Evolutionary conservation across 2,113 vertebrate species (phyloP), one percentile per base, ranked within the genome.

Genomic region (Oryzias melastigma): DNA sequence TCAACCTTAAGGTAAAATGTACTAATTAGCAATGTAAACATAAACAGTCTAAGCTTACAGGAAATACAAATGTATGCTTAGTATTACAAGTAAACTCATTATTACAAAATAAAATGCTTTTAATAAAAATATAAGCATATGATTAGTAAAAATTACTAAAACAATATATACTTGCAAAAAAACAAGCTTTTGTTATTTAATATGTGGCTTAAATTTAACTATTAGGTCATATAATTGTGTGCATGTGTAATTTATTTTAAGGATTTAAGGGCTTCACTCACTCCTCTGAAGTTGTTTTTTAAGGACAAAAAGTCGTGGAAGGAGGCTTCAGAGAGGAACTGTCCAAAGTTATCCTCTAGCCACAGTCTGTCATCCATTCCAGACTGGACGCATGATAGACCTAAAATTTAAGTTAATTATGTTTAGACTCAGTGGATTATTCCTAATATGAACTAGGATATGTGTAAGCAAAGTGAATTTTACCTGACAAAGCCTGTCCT

Each of bases 241-340:
- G 10, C 8, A 12, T 13, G 10, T 35, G 10, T 35, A 2, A 35
- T 35, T 35, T 35, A 8, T 10, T 13, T 12, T 2, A 35, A 3
- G 0, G 12, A 25, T 4, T 25, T 18, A 52, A n/a, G 25, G 5
- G 5, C 14, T 52, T 13, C 1, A 71, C 71, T 84, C 67, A 87
- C 86, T 50, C 87, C 87, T 53, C 62, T 81, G 50, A 88, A 87
- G 63, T 87, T 68, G 5, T 55, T 70, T 20, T 85, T 88, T 19
- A 84, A 18, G 2, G 43, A 54, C 47, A 81, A 16, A 25, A 88
- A 68, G 52, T 84, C 78, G 5, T 1, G 25, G 10, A 57, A 87
- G 14, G 75, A 70, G 15, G 83, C 83, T 14, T 54, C 59, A 3
- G 43, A 24, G 43, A 50, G 40, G 58, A 84, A 88, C 7, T 4